Conservation (phyloP, 2,113 vertebrate species). For the Irena cyanogastra region DNA sequence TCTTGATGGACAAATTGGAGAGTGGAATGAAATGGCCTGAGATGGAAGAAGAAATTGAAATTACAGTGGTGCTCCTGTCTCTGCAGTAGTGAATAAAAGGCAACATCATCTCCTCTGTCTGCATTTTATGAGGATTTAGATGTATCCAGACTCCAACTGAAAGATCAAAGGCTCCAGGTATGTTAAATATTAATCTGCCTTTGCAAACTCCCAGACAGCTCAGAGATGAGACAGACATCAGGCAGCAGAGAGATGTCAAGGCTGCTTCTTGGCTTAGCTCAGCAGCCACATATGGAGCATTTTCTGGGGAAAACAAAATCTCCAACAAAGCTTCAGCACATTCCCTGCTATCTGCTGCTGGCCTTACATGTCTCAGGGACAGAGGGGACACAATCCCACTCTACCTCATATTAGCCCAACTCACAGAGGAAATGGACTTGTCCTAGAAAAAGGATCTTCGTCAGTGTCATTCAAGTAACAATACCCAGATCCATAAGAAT, state of each 20-base stretch:
- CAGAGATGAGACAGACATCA: background rate
- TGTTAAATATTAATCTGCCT: slow-evolving; percentile 33
- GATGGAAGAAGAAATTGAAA: background rate
- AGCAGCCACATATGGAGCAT: background rate
- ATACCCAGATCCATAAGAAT: background rate
- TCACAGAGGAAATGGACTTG: background rate
- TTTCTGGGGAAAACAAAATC: background rate
- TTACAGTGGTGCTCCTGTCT: background rate
- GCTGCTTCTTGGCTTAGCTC: background rate
- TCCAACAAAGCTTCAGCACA: background rate
- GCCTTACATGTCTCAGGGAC: background rate
- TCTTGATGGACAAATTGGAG: background rate
- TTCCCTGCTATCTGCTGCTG: background rate
- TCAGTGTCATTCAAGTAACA: background rate
- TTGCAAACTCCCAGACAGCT: background rate
- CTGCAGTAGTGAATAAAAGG: background rate
- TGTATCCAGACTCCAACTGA: background rate
- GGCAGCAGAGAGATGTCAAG: background rate
- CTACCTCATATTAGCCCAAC: background rate
- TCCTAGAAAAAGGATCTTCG: background rate
- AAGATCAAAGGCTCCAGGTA: slow-evolving; percentile 27
- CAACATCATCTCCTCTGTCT: background rate
- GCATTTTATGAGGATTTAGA: background rate
- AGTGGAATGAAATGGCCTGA: background rate
- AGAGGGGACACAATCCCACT: background rate